Percentiles rank a stretch among this genome's conserved stretches.
Conservation (phyloP, 2,797 vertebrate genomes). For the Chaenodraco wilsoni region DNA sequence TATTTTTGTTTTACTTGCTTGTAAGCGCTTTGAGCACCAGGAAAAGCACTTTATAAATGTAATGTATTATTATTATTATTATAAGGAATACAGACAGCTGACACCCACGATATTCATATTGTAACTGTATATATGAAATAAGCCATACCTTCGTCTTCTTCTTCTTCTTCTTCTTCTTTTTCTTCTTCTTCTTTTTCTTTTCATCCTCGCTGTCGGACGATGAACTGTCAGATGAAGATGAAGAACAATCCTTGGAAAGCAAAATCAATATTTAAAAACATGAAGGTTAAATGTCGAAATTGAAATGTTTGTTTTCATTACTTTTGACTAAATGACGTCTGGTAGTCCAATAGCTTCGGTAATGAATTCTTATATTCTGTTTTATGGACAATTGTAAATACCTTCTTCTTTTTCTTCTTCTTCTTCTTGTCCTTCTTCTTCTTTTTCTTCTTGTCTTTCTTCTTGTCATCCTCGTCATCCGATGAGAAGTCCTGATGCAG, state of each 20-base stretch:
- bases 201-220: conserved; percentile 28
- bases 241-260: no score
- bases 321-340: not conserved
- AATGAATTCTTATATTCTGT: no score
- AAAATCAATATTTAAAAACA: not conserved
- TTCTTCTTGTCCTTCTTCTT: conserved; percentile 33
- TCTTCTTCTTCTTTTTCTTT: conserved; percentile 44
- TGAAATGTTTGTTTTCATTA: not conserved
- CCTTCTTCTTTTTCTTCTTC: conserved; percentile 52
- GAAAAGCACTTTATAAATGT: no score
- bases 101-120: not conserved
- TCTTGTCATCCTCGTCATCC: conserved; percentile 38
- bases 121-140: not conserved
- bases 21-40: no score
- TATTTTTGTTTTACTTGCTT: no score
- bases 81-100: no score
- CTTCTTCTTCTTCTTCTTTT: conserved; percentile 42
- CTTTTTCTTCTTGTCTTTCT: conserved; percentile 59
- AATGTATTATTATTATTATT: no score
- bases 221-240: no score
- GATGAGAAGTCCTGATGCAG: conserved; percentile 49
- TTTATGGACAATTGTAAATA: not conserved
- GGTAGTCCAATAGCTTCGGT: not conserved
- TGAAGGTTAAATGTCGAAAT: not conserved
- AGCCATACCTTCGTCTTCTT: conserved; percentile 42